Conservation (phyloP, 2,888 invertebrate genomes). For the Diplazon laetatorius region DNA sequence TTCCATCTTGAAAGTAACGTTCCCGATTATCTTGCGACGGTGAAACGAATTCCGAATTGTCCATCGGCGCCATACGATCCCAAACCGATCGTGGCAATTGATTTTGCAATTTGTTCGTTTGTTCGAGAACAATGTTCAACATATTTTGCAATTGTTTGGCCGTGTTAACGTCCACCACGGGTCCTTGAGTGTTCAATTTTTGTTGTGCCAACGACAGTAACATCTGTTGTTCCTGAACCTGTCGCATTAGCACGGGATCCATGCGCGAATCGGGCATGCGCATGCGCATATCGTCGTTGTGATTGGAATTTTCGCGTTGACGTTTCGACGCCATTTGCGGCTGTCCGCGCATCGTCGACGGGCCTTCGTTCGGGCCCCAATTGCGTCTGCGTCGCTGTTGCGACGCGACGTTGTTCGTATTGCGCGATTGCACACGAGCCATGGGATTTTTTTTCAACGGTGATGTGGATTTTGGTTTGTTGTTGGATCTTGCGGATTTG, state of each 20-base stretch:
- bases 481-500: slow-evolving; percentile 38
- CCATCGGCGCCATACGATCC: slow-evolving; percentile 80
- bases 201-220: slow-evolving; percentile 77
- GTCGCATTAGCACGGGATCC: slow-evolving; percentile 75
- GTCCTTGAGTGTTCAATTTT: slow-evolving; percentile 72
- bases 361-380: slow-evolving; percentile 63
- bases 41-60: slow-evolving; percentile 54
- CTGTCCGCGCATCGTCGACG: slow-evolving; percentile 59
- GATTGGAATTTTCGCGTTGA: slow-evolving; percentile 65
- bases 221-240: slow-evolving; percentile 77
- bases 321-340: slow-evolving; percentile 74
- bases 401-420: slow-evolving; percentile 5
- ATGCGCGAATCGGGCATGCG: slow-evolving; percentile 73
- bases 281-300: slow-evolving; percentile 72
- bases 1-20: slow-evolving; percentile 75
- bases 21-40: slow-evolving; percentile 64
- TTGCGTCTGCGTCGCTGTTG: slow-evolving; percentile 68
- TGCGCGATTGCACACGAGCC: slow-evolving; percentile 26
- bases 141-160: slow-evolving; percentile 79
- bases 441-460: slow-evolving; percentile 50
- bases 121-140: slow-evolving; percentile 78
- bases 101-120: slow-evolving; percentile 78
- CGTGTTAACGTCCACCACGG: slow-evolving; percentile 73
- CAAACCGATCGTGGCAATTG: slow-evolving; percentile 80
- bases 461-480: slow-evolving; percentile 35